phyloP scores from a whole-genome alignment of 2,888 invertebrate species.

The Sinhomidia bicolor region DNA sequence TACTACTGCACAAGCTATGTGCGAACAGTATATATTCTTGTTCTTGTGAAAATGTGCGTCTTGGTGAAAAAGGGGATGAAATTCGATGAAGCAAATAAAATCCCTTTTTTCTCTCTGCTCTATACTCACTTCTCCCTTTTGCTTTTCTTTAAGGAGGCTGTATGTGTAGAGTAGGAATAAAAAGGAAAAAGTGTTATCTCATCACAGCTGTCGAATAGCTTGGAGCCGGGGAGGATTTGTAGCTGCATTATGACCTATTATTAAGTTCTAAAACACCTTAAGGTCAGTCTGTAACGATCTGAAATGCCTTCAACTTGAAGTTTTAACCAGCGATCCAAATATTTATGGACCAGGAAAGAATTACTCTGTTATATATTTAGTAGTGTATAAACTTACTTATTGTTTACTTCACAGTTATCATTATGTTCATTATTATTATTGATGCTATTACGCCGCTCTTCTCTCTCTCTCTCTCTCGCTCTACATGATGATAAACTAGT shows the following conservation, averaged over 20 bases:
- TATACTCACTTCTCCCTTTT: no score
- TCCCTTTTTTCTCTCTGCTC: constrained; percentile 20
- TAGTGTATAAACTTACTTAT: constrained; percentile 28
- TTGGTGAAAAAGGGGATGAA: constrained; percentile 49
- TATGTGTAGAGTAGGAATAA: neutral
- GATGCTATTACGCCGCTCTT: constrained; percentile 47
- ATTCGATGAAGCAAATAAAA: constrained; percentile 68
- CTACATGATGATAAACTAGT: constrained; percentile 48
- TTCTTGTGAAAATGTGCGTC: neutral
- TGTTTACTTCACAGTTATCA: constrained; percentile 53
- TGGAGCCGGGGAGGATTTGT: constrained; percentile 73
- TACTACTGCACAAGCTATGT: constrained; percentile 25
- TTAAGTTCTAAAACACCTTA: constrained; percentile 73
- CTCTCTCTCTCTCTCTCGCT: no score
- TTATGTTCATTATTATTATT: constrained; percentile 42
- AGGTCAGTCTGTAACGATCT: constrained; percentile 71
- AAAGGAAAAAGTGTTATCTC: constrained; percentile 65
- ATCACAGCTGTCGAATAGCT: constrained; percentile 70
- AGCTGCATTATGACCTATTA: constrained; percentile 72
- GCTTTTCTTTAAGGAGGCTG: neutral
- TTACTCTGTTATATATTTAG: constrained; percentile 30
- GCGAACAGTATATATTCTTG: neutral
- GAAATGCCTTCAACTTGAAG: constrained; percentile 52
- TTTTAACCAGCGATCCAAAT: constrained; percentile 66
- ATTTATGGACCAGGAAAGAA: constrained; percentile 59